A percentile compares a stretch with the other conserved stretches of the same genome.
These are phyloP conservation scores for Erpornis zantholeuca DNA, from an alignment of 2,113 vertebrate species.

Conservation along the genomic window DNA sequence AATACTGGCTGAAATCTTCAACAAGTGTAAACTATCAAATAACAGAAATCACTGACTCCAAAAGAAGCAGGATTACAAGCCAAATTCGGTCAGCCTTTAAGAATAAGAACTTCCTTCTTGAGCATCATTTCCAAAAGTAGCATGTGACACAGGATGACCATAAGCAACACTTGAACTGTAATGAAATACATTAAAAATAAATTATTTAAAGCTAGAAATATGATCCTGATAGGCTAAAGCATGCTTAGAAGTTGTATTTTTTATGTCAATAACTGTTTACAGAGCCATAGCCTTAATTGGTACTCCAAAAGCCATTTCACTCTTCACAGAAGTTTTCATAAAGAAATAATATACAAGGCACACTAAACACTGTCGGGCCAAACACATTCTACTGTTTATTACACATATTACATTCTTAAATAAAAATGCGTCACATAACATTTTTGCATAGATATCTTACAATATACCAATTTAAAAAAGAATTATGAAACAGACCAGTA, in stretches of 20 bases:
- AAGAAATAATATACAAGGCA: conserved; percentile 68
- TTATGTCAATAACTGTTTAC: neutral
- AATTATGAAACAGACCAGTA: conserved; percentile 99
- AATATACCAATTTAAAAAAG: conserved; percentile 99
- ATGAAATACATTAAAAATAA: neutral
- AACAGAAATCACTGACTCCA: neutral
- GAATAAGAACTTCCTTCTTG: neutral
- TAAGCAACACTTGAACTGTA: neutral
- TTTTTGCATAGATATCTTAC: conserved; percentile 99
- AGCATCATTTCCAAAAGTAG: neutral
- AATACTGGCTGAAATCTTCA: neutral
- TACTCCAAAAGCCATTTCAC: neutral
- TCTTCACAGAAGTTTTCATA: neutral
- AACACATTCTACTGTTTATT: conserved; percentile 99
- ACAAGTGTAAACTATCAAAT: neutral
- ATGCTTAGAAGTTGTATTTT: neutral
- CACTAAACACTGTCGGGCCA: conserved; percentile 75
- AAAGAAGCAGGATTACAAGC: neutral
- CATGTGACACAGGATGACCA: neutral
- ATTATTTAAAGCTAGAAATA: neutral
- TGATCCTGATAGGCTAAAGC: neutral
- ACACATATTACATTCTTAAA: conserved; percentile 99
- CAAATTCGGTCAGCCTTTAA: neutral
- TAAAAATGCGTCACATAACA: conserved; percentile 99
- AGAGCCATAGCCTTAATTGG: neutral